Conservation (phyloP, 2,888 invertebrate species). For the Tetramorium bicarinatum region DNA sequence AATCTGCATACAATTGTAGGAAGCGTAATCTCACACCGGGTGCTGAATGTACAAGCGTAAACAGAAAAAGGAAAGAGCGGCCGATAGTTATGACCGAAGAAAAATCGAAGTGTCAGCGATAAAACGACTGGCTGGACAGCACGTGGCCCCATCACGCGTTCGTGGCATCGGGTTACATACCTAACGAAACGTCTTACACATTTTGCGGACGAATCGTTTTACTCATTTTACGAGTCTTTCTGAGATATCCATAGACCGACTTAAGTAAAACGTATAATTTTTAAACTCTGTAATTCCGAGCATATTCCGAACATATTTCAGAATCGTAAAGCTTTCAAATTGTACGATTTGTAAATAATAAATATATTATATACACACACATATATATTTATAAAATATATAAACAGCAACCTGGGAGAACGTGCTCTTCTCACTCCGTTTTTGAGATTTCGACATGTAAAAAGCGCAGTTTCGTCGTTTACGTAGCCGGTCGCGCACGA, state of each 20-base stretch:
- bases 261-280: not conserved
- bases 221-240: constrained; percentile 28
- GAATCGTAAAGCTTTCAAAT: not conserved
- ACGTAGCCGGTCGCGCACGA: not conserved
- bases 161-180: constrained; percentile 29
- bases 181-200: constrained; percentile 47
- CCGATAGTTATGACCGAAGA: constrained; percentile 36
- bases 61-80: not conserved
- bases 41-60: constrained; percentile 20
- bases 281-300: not conserved
- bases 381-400: not conserved
- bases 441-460: constrained; percentile 22
- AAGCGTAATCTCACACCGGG: constrained; percentile 3
- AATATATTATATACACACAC: not conserved
- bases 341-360: not conserved
- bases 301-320: not conserved
- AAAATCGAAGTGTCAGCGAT: constrained; percentile 48
- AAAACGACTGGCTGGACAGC: constrained; percentile 36
- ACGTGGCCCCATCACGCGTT: constrained; percentile 47
- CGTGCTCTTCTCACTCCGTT: constrained; percentile 17
- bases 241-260: constrained; percentile 8
- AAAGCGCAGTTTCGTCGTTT: constrained; percentile 4
- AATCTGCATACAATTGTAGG: not conserved
- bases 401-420: constrained; percentile 29
- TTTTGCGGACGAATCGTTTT: constrained; percentile 47